phyloP scores from a whole-genome alignment of 2,113 vertebrate genomes.

The Eolophus roseicapilla region DNA sequence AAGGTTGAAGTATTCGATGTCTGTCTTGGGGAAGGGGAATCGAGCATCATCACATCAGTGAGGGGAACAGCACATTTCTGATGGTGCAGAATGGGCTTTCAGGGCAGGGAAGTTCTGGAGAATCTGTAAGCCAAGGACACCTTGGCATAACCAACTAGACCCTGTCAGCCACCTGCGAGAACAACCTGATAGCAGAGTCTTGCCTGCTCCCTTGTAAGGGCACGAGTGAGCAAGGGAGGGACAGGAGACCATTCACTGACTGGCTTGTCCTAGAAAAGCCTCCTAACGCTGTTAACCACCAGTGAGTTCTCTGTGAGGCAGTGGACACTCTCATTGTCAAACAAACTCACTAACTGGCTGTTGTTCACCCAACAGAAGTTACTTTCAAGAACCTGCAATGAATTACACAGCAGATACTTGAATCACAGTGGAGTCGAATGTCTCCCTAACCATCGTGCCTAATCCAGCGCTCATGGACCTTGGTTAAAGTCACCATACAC shows the following conservation, averaged over 20 bases:
- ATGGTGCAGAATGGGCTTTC: background rate
- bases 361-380: background rate
- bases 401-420: background rate
- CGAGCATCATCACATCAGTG: fast-evolving
- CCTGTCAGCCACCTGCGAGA: background rate
- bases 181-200: background rate
- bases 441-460: background rate
- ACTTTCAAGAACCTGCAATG: background rate
- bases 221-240: background rate
- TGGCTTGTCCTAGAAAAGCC: background rate
- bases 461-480: background rate
- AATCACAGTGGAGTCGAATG: background rate
- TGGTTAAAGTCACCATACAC: background rate
- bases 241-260: background rate
- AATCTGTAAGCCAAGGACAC: background rate
- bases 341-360: background rate
- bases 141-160: background rate
- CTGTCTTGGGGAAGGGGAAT: background rate
- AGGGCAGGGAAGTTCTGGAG: background rate
- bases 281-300: background rate
- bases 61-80: background rate
- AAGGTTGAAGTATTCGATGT: background rate
- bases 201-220: background rate
- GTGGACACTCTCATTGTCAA: background rate
- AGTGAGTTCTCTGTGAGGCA: background rate